Percentiles rank a stretch among this genome's conserved stretches.
phyloP scores from a whole-genome alignment of 2,888 invertebrate genomes.

The Xiphydria camelus region DNA sequence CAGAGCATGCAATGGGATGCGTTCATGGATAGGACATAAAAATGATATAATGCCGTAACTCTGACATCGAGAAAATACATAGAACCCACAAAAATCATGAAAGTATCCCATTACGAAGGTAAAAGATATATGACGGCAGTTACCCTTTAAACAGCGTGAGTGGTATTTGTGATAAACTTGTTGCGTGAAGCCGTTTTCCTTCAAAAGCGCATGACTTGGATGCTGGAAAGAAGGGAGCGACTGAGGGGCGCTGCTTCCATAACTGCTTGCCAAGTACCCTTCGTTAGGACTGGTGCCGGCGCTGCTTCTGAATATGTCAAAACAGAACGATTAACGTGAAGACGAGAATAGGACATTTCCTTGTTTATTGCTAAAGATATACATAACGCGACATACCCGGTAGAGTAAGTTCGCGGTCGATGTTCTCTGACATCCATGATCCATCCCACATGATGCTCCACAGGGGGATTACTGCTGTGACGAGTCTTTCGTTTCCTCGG shows the following conservation, averaged over 20 bases:
- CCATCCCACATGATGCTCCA: conserved; percentile 97
- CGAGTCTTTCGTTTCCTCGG: conserved; percentile 86
- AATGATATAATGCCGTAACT: background rate
- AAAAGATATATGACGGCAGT: conserved; percentile 20
- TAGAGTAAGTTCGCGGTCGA: conserved; percentile 75
- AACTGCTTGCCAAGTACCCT: conserved; percentile 69
- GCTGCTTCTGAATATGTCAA: conserved; percentile 75
- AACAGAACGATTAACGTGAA: background rate
- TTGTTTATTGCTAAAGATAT: background rate
- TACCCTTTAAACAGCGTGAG: conserved; percentile 89
- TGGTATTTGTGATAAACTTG: conserved; percentile 97
- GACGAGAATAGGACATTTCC: conserved; percentile 7
- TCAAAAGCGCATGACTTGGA: conserved; percentile 91
- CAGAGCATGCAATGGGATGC: too few species aligned
- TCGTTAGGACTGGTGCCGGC: conserved; percentile 76
- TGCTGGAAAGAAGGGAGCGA: conserved; percentile 92
- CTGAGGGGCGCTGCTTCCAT: conserved; percentile 81
- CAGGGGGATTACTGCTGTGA: conserved; percentile 91
- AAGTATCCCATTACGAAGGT: conserved; percentile 1
- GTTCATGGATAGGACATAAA: too few species aligned
- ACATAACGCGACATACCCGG: conserved; percentile 62
- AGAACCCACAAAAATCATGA: background rate
- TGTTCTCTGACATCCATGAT: conserved; percentile 91
- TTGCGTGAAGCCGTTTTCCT: conserved; percentile 97
- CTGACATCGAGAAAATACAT: background rate